A percentile compares a stretch with the other conserved stretches of the same genome.
Conservation (phyloP, 1,140 invertebrate species). For the Nymphalis io region DNA sequence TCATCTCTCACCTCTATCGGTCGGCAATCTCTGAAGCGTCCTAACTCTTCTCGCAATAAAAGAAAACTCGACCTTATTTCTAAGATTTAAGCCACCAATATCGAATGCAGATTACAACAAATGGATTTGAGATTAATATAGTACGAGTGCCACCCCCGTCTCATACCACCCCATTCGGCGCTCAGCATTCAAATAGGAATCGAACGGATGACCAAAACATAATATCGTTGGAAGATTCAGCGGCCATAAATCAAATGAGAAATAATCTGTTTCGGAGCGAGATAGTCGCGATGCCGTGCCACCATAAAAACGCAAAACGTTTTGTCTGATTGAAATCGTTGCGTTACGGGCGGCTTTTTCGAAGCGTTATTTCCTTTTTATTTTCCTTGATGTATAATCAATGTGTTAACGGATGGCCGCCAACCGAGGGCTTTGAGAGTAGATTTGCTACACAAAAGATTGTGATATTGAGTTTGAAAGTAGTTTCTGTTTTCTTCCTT, state of each 20-base stretch:
- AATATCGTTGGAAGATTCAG: slow-evolving; percentile 79
- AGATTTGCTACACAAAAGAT: slow-evolving; percentile 79
- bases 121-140: slow-evolving; percentile 81
- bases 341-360: slow-evolving; percentile 65
- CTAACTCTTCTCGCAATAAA: slow-evolving; percentile 70
- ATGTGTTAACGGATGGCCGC: slow-evolving; percentile 78
- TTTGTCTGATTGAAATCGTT: slow-evolving; percentile 80
- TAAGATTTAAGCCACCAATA: slow-evolving; percentile 52
- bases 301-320: slow-evolving; percentile 79
- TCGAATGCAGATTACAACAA: slow-evolving; percentile 75
- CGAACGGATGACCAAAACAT: slow-evolving; percentile 81
- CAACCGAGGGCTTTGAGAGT: slow-evolving; percentile 66
- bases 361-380: slow-evolving; percentile 75
- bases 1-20: slow-evolving; percentile 81
- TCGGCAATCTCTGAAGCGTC: slow-evolving; percentile 73
- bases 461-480: slow-evolving; percentile 78
- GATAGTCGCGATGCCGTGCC: slow-evolving; percentile 70
- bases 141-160: slow-evolving; percentile 75
- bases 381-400: slow-evolving; percentile 80
- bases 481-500: slow-evolving; percentile 75
- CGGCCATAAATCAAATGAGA: slow-evolving; percentile 80
- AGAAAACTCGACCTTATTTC: slow-evolving; percentile 67
- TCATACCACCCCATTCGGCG: slow-evolving; percentile 75
- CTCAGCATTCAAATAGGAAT: slow-evolving; percentile 80
- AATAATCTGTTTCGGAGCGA: slow-evolving; percentile 79